phyloP scores from a whole-genome alignment of 2,113 vertebrate genomes.

The Odontesthes bonariensis region DNA sequence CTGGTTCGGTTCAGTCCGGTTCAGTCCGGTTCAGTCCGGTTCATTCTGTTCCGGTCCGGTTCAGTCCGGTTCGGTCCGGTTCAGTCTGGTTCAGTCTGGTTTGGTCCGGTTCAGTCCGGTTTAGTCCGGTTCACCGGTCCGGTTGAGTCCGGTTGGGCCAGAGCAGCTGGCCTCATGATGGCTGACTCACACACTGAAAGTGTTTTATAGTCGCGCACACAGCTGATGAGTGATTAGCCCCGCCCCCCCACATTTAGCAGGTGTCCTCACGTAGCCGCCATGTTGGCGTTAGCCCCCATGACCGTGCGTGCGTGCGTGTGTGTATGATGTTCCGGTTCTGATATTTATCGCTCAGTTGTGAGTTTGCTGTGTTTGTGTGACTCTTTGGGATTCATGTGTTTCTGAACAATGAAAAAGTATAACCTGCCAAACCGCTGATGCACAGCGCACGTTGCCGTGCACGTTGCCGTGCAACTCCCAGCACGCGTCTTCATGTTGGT shows the following conservation, averaged over 20 bases:
- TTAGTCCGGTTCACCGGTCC: too few species aligned
- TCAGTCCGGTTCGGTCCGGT: too few species aligned
- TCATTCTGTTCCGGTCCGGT: too few species aligned
- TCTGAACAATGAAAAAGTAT: conserved; percentile 45
- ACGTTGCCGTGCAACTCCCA: conserved; percentile 57
- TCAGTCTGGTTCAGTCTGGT: not conserved
- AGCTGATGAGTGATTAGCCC: not conserved
- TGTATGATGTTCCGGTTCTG: conserved; percentile 32
- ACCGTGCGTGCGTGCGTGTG: conserved; percentile 30
- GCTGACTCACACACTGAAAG: conserved; percentile 2
- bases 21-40: not conserved
- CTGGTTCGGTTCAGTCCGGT: too few species aligned
- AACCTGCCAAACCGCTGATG: conserved; percentile 62
- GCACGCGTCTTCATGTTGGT: conserved; percentile 59
- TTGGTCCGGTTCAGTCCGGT: not conserved
- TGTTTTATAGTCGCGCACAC: conserved; percentile 7
- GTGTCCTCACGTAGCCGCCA: conserved; percentile 64
- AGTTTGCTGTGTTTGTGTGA: conserved; percentile 62
- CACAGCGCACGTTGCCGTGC: conserved; percentile 58
- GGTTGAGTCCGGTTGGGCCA: too few species aligned
- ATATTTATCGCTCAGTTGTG: conserved; percentile 65
- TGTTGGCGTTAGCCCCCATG: conserved; percentile 69
- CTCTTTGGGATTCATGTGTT: conserved; percentile 50
- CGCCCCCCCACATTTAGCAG: conserved; percentile 43
- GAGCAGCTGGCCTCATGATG: not conserved